Base-by-base conservation (phyloP, 2,888 invertebrate species). In the Pristionchus fissidentatus region DNA sequence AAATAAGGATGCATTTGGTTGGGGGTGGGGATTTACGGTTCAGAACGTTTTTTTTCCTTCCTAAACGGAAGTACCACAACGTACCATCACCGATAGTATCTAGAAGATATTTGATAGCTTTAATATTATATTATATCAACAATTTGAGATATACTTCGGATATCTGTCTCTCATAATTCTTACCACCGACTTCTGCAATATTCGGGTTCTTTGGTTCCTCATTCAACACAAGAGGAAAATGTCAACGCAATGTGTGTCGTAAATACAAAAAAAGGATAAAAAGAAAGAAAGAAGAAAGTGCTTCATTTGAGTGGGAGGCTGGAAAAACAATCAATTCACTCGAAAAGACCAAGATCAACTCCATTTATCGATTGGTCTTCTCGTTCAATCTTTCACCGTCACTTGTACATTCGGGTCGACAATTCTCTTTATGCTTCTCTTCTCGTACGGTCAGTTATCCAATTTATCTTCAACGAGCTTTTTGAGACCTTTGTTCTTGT, bases 371-470 rank as follows among this genome's bases (percentile, higher is more conserved):
- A 70, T 82, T 38, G 82, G 82, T 32, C 52, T 82, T 10, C 49
- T 82, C 5, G 70, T 82, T 8, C 82, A 82, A 38, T 82, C 82
- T 22, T 32, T 43, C 15, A 82, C 82, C 29, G 82, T 82, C 3
- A 66, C 66, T 15, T 82, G 82, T 38, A 82, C 82, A 32, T 66
- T 82, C 22, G 82, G 82, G 49, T 82, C 82, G 3, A 66, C 82
- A n/a, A 82, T 82, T 26, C 35, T 82, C 1, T 82, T 82, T 70
- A 82, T 82, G 82, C 32, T 82, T 0, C 49, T 82, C 8, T 82
- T 82, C 35, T 70, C 62, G 38, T 82, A 82, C 38, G 66, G 82
- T 82, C 1, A 78, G 78, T 38, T 15, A n/a, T 57, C 1, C n/a
- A 57, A 10, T n/a, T 22, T 10, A 57, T 57, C 26, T 26, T 2